Evolutionary conservation across 2,113 vertebrate species (phyloP).

Genomic region (Aptenodytes patagonicus): DNA sequence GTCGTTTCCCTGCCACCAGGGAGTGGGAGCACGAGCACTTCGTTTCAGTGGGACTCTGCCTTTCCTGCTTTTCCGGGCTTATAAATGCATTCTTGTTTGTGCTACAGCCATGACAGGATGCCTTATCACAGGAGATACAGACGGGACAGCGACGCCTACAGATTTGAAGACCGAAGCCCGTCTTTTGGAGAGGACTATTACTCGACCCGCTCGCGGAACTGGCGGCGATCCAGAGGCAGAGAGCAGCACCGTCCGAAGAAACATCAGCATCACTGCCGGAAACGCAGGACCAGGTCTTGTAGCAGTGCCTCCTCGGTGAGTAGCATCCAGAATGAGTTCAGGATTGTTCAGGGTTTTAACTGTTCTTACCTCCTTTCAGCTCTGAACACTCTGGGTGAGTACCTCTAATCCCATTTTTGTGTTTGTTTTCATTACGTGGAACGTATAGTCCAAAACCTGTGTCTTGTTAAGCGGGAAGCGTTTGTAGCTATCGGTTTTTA

Average conservation of each 20-base stretch:
- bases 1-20: neutral
- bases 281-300: constrained; percentile 80
- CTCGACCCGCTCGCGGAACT: constrained; percentile 52
- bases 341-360: constrained; percentile 43
- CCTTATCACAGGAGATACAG: constrained; percentile 69
- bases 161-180: constrained; percentile 69
- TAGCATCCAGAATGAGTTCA: constrained; percentile 66
- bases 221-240: constrained; percentile 69
- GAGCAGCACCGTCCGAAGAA: constrained; percentile 56
- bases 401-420: constrained; percentile 30
- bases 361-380: constrained; percentile 57
- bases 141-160: constrained; percentile 61
- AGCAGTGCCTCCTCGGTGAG: constrained; percentile 85
- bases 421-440: neutral
- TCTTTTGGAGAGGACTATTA: constrained; percentile 73
- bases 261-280: constrained; percentile 69
- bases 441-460: neutral
- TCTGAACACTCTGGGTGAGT: constrained; percentile 73
- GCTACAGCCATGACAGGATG: constrained; percentile 72
- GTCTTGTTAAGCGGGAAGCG: neutral
- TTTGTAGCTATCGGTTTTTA: neutral
- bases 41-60: fast-evolving
- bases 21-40: neutral
- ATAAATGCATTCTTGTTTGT: fast-evolving
- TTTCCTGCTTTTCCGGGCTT: neutral